Base-by-base conservation (phyloP, 2,888 invertebrate species). In the Muschampia plurimacula region DNA sequence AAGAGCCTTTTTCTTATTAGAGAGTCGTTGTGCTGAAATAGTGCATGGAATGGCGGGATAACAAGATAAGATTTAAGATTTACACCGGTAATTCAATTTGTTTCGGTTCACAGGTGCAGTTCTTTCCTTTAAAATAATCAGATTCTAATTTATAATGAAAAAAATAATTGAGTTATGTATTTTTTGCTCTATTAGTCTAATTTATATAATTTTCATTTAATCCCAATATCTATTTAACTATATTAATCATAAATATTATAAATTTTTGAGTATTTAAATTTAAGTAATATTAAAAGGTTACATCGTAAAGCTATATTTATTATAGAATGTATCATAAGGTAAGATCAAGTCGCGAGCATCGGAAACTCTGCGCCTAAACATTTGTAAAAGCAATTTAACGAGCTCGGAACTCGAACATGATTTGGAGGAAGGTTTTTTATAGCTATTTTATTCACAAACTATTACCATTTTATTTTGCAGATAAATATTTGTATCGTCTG, bases 311-410 rank as follows among this genome's bases (percentile, higher is more conserved):
- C 39, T 39, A 44, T 44, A 10, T 44, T 44, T 44, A 44, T 44
- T 44, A 44, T 9, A 44, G 9, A 44, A 44, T 12, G 46, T 49
- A n/a, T 49, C 49, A 1, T n/a, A 49, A 5, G 13, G 49, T 49
- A 49, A 13, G 52, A 52, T 15, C 15, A 52, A 8, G 52, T 15
- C 22, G 7, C 13, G 15, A 8, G 15, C 52, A 15, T 52, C 52
- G 9, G 52, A 52, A 59, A n/a, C n/a, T 6, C 6, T 22, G 28
- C 22, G 64, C 46, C 28, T 46, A 46, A 64, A 28, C 44, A 63
- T 63, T 63, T 63, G 63, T 63, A 10, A 63, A 32, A 46, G 64
- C 64, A 44, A 64, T 46, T 46, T 64, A 46, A 46, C 49, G 28
- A 64, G 28, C 13, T 41, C 28, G 32, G 32, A 59, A 32, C 5